Conservation (phyloP, 1,140 invertebrate species). For the Zaprionus ghesquierei region DNA sequence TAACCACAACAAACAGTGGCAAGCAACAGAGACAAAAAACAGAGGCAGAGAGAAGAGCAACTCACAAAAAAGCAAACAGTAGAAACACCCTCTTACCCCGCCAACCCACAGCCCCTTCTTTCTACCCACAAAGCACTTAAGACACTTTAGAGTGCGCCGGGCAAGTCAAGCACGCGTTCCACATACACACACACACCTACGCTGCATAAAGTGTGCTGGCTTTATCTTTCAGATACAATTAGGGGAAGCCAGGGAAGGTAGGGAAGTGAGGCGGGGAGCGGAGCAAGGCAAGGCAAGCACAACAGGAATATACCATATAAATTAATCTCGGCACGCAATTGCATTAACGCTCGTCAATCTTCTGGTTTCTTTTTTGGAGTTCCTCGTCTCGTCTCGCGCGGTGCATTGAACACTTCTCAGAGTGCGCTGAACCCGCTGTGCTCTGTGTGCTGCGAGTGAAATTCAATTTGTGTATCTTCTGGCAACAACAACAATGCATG, state of each 20-base stretch:
- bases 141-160: conserved; percentile 1
- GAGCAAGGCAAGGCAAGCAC: conserved; percentile 57
- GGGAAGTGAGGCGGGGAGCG: too few relatives aligned
- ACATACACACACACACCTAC: background rate
- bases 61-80: conserved; percentile 17
- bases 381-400: conserved; percentile 17
- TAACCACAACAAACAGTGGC: conserved; percentile 56
- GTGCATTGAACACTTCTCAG: conserved; percentile 66
- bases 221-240: conserved; percentile 56
- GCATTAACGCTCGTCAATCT: conserved; percentile 33
- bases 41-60: conserved; percentile 15
- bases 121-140: background rate
- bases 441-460: conserved; percentile 16
- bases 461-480: conserved; percentile 52
- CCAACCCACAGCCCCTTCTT: background rate
- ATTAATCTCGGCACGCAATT: conserved; percentile 69
- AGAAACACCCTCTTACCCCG: background rate
- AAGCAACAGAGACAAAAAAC: background rate
- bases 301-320: conserved; percentile 41
- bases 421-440: conserved; percentile 72
- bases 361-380: conserved; percentile 7
- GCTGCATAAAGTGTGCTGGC: conserved; percentile 1
- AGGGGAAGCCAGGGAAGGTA: too few relatives aligned
- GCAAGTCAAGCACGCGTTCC: background rate
- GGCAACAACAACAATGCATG: conserved; percentile 54